These are phyloP conservation scores for Stigmatopora argus DNA, from an alignment of 2,113 vertebrate genomes.

Conservation along the genomic window DNA sequence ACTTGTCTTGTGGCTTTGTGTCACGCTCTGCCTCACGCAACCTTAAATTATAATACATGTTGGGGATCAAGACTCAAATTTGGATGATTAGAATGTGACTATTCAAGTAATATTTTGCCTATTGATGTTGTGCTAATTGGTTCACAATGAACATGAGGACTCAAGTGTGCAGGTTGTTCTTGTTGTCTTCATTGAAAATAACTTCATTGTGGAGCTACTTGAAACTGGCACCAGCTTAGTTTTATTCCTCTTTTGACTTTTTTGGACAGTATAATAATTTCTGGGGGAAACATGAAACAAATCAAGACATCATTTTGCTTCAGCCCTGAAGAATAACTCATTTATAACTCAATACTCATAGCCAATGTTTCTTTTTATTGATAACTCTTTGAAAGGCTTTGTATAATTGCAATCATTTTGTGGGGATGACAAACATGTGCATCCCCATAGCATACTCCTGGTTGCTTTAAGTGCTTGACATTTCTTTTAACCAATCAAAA, in stretches of 20 bases:
- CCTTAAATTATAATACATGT: constrained; percentile 14
- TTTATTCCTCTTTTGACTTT: constrained; percentile 17
- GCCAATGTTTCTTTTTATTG: constrained; percentile 49
- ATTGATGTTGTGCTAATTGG: constrained; percentile 31
- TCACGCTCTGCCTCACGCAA: constrained; percentile 33
- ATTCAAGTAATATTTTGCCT: constrained; percentile 24
- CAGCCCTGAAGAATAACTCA: constrained; percentile 23
- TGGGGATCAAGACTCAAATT: constrained; percentile 12
- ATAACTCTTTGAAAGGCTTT: constrained; percentile 50
- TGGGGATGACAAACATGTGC: constrained; percentile 41
- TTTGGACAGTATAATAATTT: constrained; percentile 14
- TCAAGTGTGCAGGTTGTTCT: constrained; percentile 20
- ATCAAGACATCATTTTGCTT: constrained; percentile 27
- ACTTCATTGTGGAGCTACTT: constrained; percentile 40
- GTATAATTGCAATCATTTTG: constrained; percentile 52
- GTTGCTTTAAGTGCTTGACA: constrained; percentile 77
- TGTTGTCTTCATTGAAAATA: constrained; percentile 14
- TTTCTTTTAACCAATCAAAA: constrained; percentile 87
- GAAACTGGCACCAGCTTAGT: constrained; percentile 25
- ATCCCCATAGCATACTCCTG: constrained; percentile 55
- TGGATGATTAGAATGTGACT: constrained; percentile 23
- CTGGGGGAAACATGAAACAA: constrained; percentile 28
- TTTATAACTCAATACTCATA: constrained; percentile 40
- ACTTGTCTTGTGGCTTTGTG: constrained; percentile 14
- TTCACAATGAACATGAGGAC: constrained; percentile 17